These are phyloP conservation scores for Phyllotis vaccarum DNA, from an alignment of 2,797 vertebrate species.

Conservation along the genomic window DNA sequence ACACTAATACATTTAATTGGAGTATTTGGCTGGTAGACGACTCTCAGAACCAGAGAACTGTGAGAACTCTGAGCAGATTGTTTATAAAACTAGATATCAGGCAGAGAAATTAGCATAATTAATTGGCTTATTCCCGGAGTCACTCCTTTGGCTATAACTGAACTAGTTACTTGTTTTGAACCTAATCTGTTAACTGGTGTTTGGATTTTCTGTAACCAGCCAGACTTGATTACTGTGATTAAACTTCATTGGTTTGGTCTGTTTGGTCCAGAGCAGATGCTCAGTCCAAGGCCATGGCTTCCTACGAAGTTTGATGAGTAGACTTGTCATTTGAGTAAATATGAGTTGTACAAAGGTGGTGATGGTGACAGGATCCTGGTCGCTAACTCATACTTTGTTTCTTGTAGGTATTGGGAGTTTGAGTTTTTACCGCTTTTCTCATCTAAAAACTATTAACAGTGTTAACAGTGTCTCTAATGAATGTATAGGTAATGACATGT, in stretches of 20 bases:
- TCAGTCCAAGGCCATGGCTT: not conserved
- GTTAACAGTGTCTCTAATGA: constrained; percentile 40
- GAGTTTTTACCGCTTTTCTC: not conserved
- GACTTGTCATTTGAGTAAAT: not conserved
- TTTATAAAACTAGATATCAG: not conserved
- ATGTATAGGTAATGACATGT: constrained; percentile 22
- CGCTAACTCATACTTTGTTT: not conserved
- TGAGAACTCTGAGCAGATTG: not conserved
- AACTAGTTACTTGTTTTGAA: not conserved
- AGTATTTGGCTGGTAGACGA: not conserved
- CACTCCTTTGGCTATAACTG: not conserved
- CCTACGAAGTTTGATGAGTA: not conserved
- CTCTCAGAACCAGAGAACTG: not conserved
- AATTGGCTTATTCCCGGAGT: not conserved
- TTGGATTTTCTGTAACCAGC: not conserved
- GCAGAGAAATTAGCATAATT: not conserved
- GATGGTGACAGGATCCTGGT: not conserved
- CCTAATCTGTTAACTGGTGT: not conserved
- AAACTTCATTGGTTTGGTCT: not conserved
- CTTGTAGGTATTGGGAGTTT: constrained; percentile 15
- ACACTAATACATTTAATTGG: not conserved
- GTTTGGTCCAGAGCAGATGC: not conserved
- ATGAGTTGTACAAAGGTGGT: not conserved
- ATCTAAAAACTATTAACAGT: constrained; percentile 38
- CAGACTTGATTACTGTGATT: not conserved